A percentile compares a stretch with the other conserved stretches of the same genome.
Evolutionary conservation across 1,140 invertebrate species (phyloP).

Genomic region (Argopecten irradians): DNA sequence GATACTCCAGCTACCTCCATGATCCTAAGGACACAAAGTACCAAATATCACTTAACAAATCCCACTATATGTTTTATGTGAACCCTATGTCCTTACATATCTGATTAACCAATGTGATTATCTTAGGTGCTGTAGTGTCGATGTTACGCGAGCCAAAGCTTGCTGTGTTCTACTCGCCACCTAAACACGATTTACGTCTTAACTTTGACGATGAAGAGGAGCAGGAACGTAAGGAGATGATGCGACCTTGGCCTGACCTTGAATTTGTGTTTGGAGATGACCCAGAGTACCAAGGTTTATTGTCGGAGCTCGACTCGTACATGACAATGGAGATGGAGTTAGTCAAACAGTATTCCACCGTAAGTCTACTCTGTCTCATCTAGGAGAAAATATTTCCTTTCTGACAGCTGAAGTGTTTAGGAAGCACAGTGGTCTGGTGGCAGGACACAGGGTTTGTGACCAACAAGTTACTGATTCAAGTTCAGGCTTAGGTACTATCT

Average conservation of each 20-base stretch:
- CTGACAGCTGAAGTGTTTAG: not conserved
- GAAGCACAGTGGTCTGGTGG: not conserved
- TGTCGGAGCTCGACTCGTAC: slow-evolving; percentile 66
- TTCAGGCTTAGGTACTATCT: too few relatives aligned
- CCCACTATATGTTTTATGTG: too few relatives aligned
- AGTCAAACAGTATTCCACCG: slow-evolving; percentile 66
- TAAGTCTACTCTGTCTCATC: slow-evolving; percentile 47
- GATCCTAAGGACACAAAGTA: too few relatives aligned
- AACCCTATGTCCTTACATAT: not conserved
- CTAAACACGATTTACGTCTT: slow-evolving; percentile 70
- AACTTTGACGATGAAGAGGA: slow-evolving; percentile 73
- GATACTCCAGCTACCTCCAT: too few relatives aligned
- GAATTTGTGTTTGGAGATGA: slow-evolving; percentile 74
- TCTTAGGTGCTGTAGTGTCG: slow-evolving; percentile 68
- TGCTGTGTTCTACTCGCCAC: slow-evolving; percentile 73
- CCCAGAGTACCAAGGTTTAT: slow-evolving; percentile 68
- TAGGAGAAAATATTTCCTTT: not conserved
- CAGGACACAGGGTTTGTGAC: too few relatives aligned
- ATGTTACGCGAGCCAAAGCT: slow-evolving; percentile 72
- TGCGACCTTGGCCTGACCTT: slow-evolving; percentile 71
- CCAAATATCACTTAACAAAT: too few relatives aligned
- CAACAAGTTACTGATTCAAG: too few relatives aligned
- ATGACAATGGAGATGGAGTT: slow-evolving; percentile 70
- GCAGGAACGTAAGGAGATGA: slow-evolving; percentile 59
- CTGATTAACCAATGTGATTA: not conserved